Conservation (phyloP, 2,888 invertebrate species). For the Diplolepis rosae region DNA sequence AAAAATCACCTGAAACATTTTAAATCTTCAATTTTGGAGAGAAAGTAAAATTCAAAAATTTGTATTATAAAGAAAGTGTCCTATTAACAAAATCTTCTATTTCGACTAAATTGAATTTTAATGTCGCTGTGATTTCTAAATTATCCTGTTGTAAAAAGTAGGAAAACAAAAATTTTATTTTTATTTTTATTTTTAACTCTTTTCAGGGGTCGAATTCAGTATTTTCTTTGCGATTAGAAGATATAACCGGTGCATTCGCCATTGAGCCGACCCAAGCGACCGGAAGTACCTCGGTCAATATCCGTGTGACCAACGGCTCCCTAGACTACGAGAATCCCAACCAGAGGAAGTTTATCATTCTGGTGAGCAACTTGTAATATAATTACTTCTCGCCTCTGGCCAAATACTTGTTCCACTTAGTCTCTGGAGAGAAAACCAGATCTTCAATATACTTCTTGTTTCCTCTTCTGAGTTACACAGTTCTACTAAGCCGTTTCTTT, state of each 20-base stretch:
- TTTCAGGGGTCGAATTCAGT: constrained; percentile 87
- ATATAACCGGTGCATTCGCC: constrained; percentile 87
- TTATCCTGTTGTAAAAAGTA: no score
- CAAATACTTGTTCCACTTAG: not conserved
- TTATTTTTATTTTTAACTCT: not conserved
- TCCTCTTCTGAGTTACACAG: not conserved
- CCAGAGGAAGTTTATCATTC: constrained; percentile 90
- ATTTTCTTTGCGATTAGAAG: constrained; percentile 85
- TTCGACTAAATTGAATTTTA: no score
- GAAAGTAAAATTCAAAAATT: not conserved
- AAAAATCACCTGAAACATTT: no score
- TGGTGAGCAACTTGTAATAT: constrained; percentile 75
- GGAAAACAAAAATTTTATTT: not conserved
- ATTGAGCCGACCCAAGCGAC: constrained; percentile 87
- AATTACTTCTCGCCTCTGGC: constrained; percentile 23
- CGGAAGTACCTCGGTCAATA: constrained; percentile 88
- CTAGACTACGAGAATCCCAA: constrained; percentile 94
- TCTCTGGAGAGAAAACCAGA: not conserved
- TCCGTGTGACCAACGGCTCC: constrained; percentile 85
- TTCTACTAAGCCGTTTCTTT: not conserved
- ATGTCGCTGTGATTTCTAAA: no score
- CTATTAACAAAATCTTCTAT: no score
- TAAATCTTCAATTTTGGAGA: no score
- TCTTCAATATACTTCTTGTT: constrained; percentile 2
- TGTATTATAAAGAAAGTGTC: no score